These are phyloP conservation scores for Copidosoma floridanum DNA, from an alignment of 1,140 invertebrate species.

Conservation along the genomic window DNA sequence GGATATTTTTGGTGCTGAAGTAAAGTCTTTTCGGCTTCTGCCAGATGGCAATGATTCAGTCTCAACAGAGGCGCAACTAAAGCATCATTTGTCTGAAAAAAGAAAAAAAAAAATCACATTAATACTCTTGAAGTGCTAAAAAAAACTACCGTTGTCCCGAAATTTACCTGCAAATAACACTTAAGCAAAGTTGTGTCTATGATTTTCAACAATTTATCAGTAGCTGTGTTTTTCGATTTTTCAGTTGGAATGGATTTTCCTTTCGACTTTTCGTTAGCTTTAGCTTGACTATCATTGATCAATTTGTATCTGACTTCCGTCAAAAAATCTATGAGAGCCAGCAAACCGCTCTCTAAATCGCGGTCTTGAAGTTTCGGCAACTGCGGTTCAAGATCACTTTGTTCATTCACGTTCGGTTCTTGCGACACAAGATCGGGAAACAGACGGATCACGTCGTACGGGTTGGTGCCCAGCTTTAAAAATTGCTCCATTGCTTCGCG, in stretches of 20 bases:
- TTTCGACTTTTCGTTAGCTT: conserved; percentile 41
- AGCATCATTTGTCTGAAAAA: conserved; percentile 86
- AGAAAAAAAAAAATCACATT: no score
- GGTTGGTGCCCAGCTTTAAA: conserved; percentile 84
- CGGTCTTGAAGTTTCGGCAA: conserved; percentile 71
- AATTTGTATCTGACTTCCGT: conserved; percentile 69
- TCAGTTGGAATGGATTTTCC: conserved; percentile 49
- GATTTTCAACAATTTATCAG: conserved; percentile 81
- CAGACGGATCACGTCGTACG: conserved; percentile 89
- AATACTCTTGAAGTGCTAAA: no score
- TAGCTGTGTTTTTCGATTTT: conserved; percentile 49
- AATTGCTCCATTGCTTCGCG: conserved; percentile 89
- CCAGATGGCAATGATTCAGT: conserved; percentile 92
- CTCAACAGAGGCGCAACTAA: conserved; percentile 86
- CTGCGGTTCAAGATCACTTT: conserved; percentile 44
- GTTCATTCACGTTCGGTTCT: conserved; percentile 59
- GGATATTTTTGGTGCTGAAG: conserved; percentile 83
- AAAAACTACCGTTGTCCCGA: no score
- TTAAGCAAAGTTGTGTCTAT: conserved; percentile 96
- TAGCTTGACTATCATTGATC: conserved; percentile 53
- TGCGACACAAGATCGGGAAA: conserved; percentile 87
- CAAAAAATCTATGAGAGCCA: conserved; percentile 87
- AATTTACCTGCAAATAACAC: conserved; percentile 90
- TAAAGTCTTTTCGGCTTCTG: conserved; percentile 89
- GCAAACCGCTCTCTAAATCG: conserved; percentile 84